A percentile compares a stretch with the other conserved stretches of the same genome.
These are phyloP conservation scores for Corynorhinus townsendii DNA, from an alignment of 2,113 vertebrate species.

Conservation along the genomic window DNA sequence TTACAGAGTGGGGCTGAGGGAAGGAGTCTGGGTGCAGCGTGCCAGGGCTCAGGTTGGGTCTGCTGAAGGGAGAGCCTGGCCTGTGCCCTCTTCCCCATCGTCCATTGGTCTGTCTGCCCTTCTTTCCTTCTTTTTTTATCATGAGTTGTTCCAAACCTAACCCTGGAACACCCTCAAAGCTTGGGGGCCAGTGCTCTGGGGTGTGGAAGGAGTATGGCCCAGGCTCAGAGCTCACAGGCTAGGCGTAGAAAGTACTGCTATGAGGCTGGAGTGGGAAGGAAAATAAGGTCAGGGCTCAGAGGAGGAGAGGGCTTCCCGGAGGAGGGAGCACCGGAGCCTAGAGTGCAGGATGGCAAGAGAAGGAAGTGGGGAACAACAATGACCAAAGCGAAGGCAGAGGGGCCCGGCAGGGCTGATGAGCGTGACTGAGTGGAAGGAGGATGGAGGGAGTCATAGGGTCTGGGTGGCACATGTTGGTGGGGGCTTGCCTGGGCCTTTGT, in stretches of 20 bases:
- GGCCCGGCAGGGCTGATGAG: not conserved
- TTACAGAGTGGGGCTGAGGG: not conserved
- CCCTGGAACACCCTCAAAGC: not conserved
- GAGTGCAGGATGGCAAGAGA: not conserved
- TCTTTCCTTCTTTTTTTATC: not conserved
- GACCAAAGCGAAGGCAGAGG: not conserved
- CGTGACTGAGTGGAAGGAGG: not conserved
- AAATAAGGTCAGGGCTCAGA: not conserved
- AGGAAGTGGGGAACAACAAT: not conserved
- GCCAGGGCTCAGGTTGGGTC: not conserved
- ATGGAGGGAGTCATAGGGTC: not conserved
- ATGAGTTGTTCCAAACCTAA: not conserved
- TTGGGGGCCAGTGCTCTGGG: not conserved
- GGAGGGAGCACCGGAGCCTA: not conserved
- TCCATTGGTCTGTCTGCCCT: constrained; percentile 26
- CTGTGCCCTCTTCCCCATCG: constrained; percentile 13
- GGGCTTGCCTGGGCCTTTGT: not conserved
- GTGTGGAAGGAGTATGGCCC: not conserved
- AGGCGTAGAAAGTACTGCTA: not conserved
- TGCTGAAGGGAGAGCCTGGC: not conserved
- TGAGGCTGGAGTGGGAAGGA: not conserved
- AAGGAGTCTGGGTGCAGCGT: not conserved
- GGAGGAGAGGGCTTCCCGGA: not conserved
- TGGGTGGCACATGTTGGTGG: not conserved
- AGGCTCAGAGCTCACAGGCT: not conserved